phyloP scores from a whole-genome alignment of 2,113 vertebrate genomes.

The Mesitornis unicolor region DNA sequence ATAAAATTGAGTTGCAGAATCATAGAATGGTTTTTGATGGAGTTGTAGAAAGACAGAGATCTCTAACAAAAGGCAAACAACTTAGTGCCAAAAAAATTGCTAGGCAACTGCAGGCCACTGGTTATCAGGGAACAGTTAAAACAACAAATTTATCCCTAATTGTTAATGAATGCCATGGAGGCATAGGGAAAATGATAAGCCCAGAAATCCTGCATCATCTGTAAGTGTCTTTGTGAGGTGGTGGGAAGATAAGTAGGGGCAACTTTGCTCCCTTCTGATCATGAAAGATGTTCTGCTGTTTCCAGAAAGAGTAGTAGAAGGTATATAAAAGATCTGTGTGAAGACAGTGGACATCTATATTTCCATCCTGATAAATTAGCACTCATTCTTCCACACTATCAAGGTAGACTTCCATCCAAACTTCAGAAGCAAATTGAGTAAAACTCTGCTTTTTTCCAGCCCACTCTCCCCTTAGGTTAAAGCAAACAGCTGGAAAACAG shows the following conservation, averaged over 20 bases:
- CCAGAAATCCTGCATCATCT: background rate
- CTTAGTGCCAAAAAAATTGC: background rate
- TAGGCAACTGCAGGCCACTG: background rate
- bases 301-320: background rate
- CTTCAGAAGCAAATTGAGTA: background rate
- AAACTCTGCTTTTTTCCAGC: background rate
- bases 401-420: background rate
- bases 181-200: rapidly evolving
- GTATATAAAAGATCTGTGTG: background rate
- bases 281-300: background rate
- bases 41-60: background rate
- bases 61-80: background rate
- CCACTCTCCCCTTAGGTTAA: background rate
- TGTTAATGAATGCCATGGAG: background rate
- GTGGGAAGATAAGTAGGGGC: background rate
- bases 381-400: rapidly evolving
- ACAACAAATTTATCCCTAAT: background rate
- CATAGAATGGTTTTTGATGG: too few relatives aligned
- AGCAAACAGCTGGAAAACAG: background rate
- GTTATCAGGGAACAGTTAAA: background rate
- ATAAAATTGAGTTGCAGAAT: background rate
- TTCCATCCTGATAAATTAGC: background rate
- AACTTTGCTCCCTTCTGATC: background rate
- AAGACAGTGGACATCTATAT: background rate
- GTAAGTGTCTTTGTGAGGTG: background rate